Evolutionary conservation across 2,113 vertebrate genomes (phyloP), one percentile per base, ranked within the genome.

Genomic region (Grus americana): DNA sequence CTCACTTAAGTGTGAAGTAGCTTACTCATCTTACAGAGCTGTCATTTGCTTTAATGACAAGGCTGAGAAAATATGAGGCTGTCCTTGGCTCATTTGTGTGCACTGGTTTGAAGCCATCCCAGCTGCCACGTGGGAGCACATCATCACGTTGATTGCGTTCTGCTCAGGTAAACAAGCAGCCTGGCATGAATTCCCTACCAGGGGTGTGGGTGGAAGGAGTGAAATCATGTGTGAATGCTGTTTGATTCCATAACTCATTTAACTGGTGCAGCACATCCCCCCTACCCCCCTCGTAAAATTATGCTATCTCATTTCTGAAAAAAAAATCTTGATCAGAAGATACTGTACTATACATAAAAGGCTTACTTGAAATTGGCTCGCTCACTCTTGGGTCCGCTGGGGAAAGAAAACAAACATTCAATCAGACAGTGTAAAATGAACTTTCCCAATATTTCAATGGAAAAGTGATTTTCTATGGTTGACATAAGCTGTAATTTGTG

Each of bases 341-440:
- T 61, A 76, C 9, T 34, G 40, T 34, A 22, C 29, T 47, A 18
- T 79, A 47, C 8, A 66, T 12, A 76, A 80, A 81, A 86, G 61
- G 95, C 98, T 99, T 97, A 99, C 99, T 99, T 98, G 99, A 98
- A 95, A 99, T 98, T 23, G 98, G 96, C 96, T 99, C 99, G 0
- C 98, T 99, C 91, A 99, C 99, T 96, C 99, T 98, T 63, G 99
- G 99, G 97, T 99, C 99, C 91, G 99, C 99, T 99, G 87, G 66
- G 96, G 80, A 42, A 80, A 84, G 97, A 97, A 57, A 92, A 74
- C 19, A 97, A 92, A 97, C 67, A 97, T 34, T 88, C 55, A 81
- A 14, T 98, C 76, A 98, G 84, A 68, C 12, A 29, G 66, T 49
- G 83, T 32, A 89, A 96, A 88, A 50, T 66, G 26, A 95, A 66